These are phyloP conservation scores for Trisateles emortualis DNA, from an alignment of 2,888 invertebrate genomes.

Conservation along the genomic window DNA sequence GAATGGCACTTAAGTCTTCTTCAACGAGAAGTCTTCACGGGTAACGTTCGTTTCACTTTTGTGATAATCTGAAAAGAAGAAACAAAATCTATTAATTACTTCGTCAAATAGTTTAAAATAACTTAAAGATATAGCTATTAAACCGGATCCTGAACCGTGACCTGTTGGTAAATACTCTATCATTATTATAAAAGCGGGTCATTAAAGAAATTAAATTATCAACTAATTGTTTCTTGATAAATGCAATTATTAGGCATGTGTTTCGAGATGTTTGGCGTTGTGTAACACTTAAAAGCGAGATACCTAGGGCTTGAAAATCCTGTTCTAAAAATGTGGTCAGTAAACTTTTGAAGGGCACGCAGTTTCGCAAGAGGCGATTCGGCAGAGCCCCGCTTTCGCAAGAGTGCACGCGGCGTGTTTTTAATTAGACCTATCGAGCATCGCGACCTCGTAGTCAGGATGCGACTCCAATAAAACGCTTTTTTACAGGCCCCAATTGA, in stretches of 20 bases:
- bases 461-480: conserved; percentile 82
- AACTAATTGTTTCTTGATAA: conserved; percentile 19
- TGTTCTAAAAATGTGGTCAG: conserved; percentile 50
- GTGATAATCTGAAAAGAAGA: conserved; percentile 63
- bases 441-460: conserved; percentile 82
- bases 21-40: conserved; percentile 77
- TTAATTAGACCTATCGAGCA: conserved; percentile 82
- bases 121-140: conserved; percentile 30
- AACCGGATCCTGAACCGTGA: conserved; percentile 43
- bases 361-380: conserved; percentile 65
- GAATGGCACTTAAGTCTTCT: conserved; percentile 83
- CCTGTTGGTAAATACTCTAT: conserved; percentile 36
- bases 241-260: conserved; percentile 22
- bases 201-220: conserved; percentile 37
- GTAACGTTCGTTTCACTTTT: conserved; percentile 63
- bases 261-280: conserved; percentile 18
- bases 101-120: conserved; percentile 14
- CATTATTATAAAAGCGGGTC: conserved; percentile 30
- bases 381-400: conserved; percentile 71
- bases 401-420: conserved; percentile 73
- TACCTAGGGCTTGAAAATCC: conserved; percentile 40
- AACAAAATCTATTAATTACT: conserved; percentile 39
- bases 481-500: conserved; percentile 85
- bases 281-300: conserved; percentile 14
- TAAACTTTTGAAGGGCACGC: conserved; percentile 65